Conservation (phyloP, 2,113 vertebrate genomes). For the Calyptomena viridis region DNA sequence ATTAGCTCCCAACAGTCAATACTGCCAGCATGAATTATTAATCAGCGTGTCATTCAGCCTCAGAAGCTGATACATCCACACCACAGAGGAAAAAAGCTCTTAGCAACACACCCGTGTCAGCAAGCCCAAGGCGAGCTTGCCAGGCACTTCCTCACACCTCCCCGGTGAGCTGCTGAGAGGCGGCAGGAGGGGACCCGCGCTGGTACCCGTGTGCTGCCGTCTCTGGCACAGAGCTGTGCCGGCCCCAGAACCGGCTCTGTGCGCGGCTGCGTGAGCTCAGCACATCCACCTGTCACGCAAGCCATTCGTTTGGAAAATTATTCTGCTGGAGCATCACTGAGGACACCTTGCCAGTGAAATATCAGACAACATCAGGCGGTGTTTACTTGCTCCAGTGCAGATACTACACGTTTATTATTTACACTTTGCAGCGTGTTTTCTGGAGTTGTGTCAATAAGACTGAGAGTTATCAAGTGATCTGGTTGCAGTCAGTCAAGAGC, state of each 20-base stretch:
- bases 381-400: slow-evolving; percentile 60
- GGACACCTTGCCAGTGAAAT: slow-evolving; percentile 64
- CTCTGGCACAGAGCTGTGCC: neutral
- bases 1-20: neutral
- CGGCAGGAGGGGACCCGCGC: neutral
- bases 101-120: neutral
- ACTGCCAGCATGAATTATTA: slow-evolving; percentile 43
- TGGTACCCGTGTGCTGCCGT: neutral
- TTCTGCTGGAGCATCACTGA: slow-evolving; percentile 58
- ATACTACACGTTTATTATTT: slow-evolving; percentile 66
- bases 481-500: slow-evolving; percentile 32
- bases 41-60: neutral
- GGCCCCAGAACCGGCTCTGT: neutral
- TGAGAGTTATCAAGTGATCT: slow-evolving; percentile 52
- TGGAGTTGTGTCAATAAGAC: slow-evolving; percentile 52
- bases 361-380: slow-evolving; percentile 58
- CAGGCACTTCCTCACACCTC: neutral
- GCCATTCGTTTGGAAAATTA: slow-evolving; percentile 59
- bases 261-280: neutral
- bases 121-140: neutral
- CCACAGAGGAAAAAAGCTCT: neutral
- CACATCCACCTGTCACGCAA: slow-evolving; percentile 58
- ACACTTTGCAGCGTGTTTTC: slow-evolving; percentile 29
- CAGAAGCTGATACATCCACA: neutral
- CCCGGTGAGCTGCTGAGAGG: neutral